These are phyloP conservation scores for Lasioglossum zephyrum DNA, from an alignment of 2,888 invertebrate species.

Conservation along the genomic window DNA sequence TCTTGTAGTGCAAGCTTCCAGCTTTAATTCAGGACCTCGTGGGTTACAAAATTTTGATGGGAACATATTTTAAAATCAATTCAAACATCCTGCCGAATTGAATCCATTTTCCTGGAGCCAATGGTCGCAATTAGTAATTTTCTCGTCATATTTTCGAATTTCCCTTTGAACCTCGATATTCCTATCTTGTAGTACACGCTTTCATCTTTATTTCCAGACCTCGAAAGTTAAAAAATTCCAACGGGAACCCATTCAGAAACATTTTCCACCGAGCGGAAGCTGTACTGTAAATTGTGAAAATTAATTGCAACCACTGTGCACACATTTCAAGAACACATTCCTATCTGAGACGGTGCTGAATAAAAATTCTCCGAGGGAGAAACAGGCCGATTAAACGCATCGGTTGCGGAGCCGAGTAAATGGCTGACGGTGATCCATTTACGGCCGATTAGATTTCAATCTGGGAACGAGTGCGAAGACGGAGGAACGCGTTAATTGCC, in stretches of 20 bases:
- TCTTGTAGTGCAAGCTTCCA: too few relatives aligned
- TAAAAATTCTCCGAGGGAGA: background rate
- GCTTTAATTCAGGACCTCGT: too few relatives aligned
- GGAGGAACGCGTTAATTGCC: constrained; percentile 62
- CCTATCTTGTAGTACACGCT: background rate
- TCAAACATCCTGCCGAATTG: accelerated
- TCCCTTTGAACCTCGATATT: accelerated
- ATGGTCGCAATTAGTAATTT: background rate
- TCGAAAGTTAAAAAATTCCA: background rate
- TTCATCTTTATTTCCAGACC: background rate
- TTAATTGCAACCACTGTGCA: background rate
- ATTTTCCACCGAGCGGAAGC: background rate
- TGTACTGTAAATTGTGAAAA: background rate
- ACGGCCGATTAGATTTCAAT: constrained; percentile 63
- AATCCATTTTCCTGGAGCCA: background rate
- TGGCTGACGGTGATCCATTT: constrained; percentile 34
- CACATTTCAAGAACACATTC: background rate
- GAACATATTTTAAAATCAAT: too few relatives aligned
- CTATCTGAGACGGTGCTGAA: background rate
- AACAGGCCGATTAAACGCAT: background rate
- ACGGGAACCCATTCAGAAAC: background rate
- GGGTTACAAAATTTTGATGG: too few relatives aligned
- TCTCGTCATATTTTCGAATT: background rate
- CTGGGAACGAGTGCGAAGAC: constrained; percentile 23
- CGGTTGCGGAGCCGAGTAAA: background rate